These are phyloP conservation scores for Probaryconus sp. DNA, from an alignment of 1,140 invertebrate genomes.

Conservation along the genomic window DNA sequence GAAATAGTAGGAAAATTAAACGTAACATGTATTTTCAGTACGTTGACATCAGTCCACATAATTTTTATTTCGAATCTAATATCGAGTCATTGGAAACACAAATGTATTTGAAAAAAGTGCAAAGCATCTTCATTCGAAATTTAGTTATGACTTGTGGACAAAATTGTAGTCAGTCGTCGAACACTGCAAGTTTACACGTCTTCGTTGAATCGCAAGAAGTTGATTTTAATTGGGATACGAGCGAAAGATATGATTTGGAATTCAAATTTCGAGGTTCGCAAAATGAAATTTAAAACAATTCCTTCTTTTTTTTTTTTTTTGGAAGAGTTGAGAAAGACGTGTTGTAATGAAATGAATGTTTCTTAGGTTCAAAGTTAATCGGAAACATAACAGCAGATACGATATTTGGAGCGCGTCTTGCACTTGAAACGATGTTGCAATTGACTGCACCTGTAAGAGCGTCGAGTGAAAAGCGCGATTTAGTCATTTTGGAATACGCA, in stretches of 20 bases:
- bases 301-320: constrained; percentile 12
- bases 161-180: constrained; percentile 78
- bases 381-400: constrained; percentile 81
- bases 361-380: not conserved
- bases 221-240: constrained; percentile 81
- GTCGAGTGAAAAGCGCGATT: constrained; percentile 22
- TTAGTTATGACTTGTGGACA: constrained; percentile 79
- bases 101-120: constrained; percentile 77
- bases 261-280: constrained; percentile 79
- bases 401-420: constrained; percentile 87
- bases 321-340: not conserved
- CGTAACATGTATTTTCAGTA: constrained; percentile 57
- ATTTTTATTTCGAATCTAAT: constrained; percentile 78
- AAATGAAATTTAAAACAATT: constrained; percentile 4
- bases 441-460: constrained; percentile 77
- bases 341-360: not conserved
- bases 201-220: constrained; percentile 76
- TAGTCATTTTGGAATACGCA: constrained; percentile 70
- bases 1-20: not conserved
- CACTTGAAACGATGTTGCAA: constrained; percentile 86
- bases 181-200: constrained; percentile 79
- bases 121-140: constrained; percentile 78
- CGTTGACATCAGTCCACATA: constrained; percentile 44
- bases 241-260: constrained; percentile 82
- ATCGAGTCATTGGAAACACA: constrained; percentile 74